Percentiles rank a stretch among this genome's conserved stretches.
Evolutionary conservation across 1,140 invertebrate genomes (phyloP).

Genomic region (Hycleus phaleratus): DNA sequence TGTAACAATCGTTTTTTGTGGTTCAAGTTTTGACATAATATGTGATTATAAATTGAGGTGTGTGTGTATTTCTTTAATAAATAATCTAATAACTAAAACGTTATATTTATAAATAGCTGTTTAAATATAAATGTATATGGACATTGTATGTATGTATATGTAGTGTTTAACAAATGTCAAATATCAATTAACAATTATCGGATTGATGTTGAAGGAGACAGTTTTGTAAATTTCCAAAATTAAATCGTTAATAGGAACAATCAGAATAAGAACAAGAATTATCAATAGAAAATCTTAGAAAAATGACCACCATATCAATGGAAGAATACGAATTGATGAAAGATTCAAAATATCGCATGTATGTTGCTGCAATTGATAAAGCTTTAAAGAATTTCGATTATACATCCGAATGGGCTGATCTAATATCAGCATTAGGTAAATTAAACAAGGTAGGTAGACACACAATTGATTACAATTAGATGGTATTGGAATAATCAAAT

Average conservation of each 20-base stretch:
- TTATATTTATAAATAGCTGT: too few species aligned
- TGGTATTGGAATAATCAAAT: not conserved
- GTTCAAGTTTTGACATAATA: too few species aligned
- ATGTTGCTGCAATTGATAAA: conserved; percentile 78
- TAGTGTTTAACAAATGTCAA: conserved; percentile 16
- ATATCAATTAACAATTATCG: conserved; percentile 13
- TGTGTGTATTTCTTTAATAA: too few species aligned
- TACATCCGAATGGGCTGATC: conserved; percentile 92
- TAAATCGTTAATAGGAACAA: not conserved
- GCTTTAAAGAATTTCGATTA: conserved; percentile 88
- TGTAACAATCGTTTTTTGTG: too few species aligned
- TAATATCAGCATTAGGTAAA: conserved; percentile 87
- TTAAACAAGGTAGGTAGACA: conserved; percentile 70
- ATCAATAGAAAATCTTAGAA: not conserved
- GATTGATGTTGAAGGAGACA: conserved; percentile 1
- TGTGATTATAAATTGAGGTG: too few species aligned
- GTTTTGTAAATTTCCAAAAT: not conserved
- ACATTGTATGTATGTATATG: too few species aligned
- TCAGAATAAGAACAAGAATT: too few species aligned
- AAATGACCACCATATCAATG: conserved; percentile 40
- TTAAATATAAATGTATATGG: too few species aligned
- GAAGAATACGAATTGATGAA: conserved; percentile 68
- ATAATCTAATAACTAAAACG: too few species aligned
- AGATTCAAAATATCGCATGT: conserved; percentile 70
- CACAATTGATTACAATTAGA: not conserved